phyloP scores from a whole-genome alignment of 2,113 vertebrate species.

The Loxodonta africana region DNA sequence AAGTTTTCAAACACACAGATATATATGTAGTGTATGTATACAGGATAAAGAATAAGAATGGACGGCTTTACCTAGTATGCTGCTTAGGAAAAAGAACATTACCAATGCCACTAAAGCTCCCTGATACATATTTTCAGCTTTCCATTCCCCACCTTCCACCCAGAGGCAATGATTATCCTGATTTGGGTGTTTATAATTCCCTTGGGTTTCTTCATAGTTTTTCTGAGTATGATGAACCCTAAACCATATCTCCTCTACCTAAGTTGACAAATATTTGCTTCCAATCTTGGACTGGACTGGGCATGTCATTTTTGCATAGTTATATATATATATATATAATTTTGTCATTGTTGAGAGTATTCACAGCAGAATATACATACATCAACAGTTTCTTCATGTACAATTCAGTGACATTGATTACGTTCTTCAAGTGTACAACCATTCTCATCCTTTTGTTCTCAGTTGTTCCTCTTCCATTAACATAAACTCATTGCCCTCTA shows the following conservation, averaged over 20 bases:
- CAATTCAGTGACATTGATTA: too few species aligned
- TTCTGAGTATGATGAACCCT: neutral
- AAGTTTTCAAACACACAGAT: neutral
- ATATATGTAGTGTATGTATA: neutral
- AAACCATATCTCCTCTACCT: neutral
- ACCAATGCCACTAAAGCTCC: neutral
- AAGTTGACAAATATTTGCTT: neutral
- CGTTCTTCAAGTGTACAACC: neutral
- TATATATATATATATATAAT: neutral
- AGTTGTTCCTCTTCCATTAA: neutral
- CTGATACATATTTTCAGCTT: neutral
- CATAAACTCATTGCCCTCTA: neutral
- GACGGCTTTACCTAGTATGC: neutral
- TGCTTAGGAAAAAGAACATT: neutral
- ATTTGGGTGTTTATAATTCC: neutral
- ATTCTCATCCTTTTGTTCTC: neutral
- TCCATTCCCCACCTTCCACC: neutral
- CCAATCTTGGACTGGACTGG: neutral
- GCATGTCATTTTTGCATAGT: neutral
- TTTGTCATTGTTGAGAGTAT: neutral
- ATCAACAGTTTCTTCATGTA: neutral
- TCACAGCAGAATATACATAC: neutral
- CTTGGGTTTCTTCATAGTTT: neutral
- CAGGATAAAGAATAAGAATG: neutral
- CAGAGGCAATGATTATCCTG: neutral